Conservation (phyloP, 2,797 vertebrate species). For the Danio jaintianensis region DNA sequence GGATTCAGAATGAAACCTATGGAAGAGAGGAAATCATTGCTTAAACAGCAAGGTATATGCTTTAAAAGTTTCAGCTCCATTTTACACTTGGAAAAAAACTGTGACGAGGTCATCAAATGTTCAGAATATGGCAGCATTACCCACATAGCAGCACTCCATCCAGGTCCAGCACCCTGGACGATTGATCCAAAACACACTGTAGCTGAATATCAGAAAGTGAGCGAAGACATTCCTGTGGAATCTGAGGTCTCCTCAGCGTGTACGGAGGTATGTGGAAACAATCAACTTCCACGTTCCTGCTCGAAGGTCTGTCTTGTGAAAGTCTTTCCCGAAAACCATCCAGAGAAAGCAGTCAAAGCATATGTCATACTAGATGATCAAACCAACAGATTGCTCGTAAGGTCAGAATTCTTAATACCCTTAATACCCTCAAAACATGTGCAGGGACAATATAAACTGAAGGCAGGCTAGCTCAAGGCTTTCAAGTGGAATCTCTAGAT, state of each 20-base stretch:
- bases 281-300: background rate
- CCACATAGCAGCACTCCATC: conserved; percentile 30
- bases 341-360: background rate
- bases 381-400: conserved; percentile 16
- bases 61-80: conserved; percentile 20
- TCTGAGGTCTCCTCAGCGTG: background rate
- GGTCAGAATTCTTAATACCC: conserved; percentile 29
- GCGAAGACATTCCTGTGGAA: background rate
- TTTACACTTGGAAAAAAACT: conserved; percentile 25
- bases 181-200: background rate
- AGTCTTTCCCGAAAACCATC: background rate
- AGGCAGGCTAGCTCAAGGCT: background rate
- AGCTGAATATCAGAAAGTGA: background rate
- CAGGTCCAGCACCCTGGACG: background rate
- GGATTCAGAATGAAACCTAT: conserved; percentile 20
- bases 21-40: conserved; percentile 32
- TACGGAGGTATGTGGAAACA: conserved; percentile 20
- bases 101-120: background rate
- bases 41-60: conserved; percentile 34
- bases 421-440: conserved; percentile 29
- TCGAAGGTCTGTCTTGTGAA: conserved; percentile 31
- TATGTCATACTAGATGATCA: conserved; percentile 29
- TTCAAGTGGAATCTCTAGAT: background rate
- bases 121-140: conserved; percentile 18
- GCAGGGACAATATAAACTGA: background rate